phyloP scores from a whole-genome alignment of 2,888 invertebrate species.

The Furcula furcula region DNA sequence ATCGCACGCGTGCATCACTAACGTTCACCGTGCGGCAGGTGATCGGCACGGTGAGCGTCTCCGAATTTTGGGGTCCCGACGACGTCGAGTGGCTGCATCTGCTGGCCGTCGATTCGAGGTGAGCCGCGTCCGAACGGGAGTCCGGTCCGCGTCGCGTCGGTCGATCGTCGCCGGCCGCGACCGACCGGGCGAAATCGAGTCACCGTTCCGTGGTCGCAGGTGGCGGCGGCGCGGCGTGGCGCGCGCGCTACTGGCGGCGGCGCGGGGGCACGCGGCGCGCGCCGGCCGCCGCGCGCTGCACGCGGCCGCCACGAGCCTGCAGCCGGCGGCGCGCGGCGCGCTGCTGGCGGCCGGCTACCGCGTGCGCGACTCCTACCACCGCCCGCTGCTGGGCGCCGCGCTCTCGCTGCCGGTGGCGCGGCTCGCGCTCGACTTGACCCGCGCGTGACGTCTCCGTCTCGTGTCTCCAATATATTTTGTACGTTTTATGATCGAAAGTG shows the following conservation, averaged over 20 bases:
- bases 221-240: conserved; percentile 34
- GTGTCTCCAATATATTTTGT: background rate
- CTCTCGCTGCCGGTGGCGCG: conserved; percentile 47
- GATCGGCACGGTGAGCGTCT: conserved; percentile 49
- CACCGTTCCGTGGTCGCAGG: conserved; percentile 19
- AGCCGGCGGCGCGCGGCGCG: conserved; percentile 24
- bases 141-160: background rate
- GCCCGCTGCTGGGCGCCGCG: conserved; percentile 46
- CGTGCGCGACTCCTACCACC: conserved; percentile 42
- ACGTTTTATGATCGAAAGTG: background rate
- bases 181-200: background rate
- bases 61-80: conserved; percentile 35
- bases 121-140: background rate
- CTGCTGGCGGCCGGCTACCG: conserved; percentile 12
- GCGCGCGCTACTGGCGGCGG: conserved; percentile 30
- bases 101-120: conserved; percentile 26
- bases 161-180: background rate
- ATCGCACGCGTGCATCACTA: background rate
- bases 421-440: conserved; percentile 32
- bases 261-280: conserved; percentile 11
- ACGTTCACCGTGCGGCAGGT: no score
- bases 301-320: conserved; percentile 29
- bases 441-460: conserved; percentile 18
- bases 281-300: conserved; percentile 23
- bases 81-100: conserved; percentile 45